Evolutionary conservation across 2,113 vertebrate genomes (phyloP), one percentile per base, ranked within the genome.

Genomic region (Equus quagga): DNA sequence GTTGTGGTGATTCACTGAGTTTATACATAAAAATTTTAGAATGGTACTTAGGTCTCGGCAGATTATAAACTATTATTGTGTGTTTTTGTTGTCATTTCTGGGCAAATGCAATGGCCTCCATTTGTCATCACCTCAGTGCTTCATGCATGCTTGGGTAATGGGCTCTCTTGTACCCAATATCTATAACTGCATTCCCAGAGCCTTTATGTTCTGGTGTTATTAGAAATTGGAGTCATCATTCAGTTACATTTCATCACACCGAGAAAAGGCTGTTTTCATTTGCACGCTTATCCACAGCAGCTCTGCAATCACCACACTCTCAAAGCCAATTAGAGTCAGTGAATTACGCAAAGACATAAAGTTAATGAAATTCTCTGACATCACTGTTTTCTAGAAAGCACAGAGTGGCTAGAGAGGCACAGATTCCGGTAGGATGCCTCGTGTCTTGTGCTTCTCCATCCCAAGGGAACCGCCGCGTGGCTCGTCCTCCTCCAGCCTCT

Each of bases 311-410:
- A 78, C 91, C 60, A 46, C 6, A 23, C 78, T 97, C 95, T 96
- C 82, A 88, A 97, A 96, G 87, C 65, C 97, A 95, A 94, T 88
- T 97, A 96, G 24, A 97, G 80, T 33, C 89, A 54, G 86, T 46
- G 62, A 97, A 95, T 97, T 97, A 96, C 69, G 79, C 86, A 76
- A 78, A 73, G 75, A 94, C 87, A 93, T 95, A 95, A 96, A 97
- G 89, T 96, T 80, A 96, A 96, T 78, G 86, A 97, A 96, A 93
- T 90, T 94, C 96, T 96, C 94, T 84, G 82, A 94, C 79, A 64
- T 62, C 81, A 90, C 85, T 93, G 54, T 75, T 96, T 97, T 95
- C 96, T 84, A 97, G 96, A 93, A 97, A 93, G 73, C 82, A 44
- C 28, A 62, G 56, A 31, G 60, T 94, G 89, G 31, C 76, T 89